Conservation (phyloP, 2,888 invertebrate species). For the Cistogaster globosa region DNA sequence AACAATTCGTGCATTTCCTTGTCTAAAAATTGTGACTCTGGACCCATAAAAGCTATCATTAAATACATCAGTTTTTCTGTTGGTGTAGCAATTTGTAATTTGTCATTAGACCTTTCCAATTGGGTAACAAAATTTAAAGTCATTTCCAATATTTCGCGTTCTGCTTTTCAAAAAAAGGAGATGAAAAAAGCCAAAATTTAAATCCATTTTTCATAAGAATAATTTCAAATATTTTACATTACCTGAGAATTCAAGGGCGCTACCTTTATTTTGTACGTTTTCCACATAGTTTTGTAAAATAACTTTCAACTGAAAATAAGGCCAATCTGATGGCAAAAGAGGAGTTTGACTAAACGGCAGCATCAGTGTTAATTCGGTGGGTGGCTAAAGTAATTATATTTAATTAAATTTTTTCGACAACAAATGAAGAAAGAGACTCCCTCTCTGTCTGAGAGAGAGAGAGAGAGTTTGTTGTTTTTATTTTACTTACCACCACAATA, state of each 20-base stretch:
- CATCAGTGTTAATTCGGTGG: constrained; percentile 83
- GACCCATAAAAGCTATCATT: constrained; percentile 83
- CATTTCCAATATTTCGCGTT: constrained; percentile 80
- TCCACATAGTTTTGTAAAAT: constrained; percentile 80
- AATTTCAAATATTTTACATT: constrained; percentile 30
- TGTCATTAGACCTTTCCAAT: constrained; percentile 76
- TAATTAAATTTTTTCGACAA: background rate
- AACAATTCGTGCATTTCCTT: constrained; percentile 78
- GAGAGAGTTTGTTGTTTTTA: too few species aligned
- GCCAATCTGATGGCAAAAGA: constrained; percentile 91
- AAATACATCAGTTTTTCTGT: constrained; percentile 82
- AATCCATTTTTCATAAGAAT: background rate
- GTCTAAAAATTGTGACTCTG: constrained; percentile 81
- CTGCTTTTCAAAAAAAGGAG: constrained; percentile 65
- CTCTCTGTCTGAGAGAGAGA: background rate
- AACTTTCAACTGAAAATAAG: constrained; percentile 87
- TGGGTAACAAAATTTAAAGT: constrained; percentile 80
- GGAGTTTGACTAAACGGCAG: constrained; percentile 85
- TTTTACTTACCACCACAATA: constrained; percentile 78
- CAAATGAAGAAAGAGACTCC: too few species aligned
- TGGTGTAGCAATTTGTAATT: constrained; percentile 79
- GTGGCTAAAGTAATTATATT: constrained; percentile 73
- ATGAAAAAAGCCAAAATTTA: background rate
- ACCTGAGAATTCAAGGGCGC: constrained; percentile 74
- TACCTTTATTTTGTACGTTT: constrained; percentile 77